Conservation (phyloP, 2,888 invertebrate species). For the Belgica antarctica region DNA sequence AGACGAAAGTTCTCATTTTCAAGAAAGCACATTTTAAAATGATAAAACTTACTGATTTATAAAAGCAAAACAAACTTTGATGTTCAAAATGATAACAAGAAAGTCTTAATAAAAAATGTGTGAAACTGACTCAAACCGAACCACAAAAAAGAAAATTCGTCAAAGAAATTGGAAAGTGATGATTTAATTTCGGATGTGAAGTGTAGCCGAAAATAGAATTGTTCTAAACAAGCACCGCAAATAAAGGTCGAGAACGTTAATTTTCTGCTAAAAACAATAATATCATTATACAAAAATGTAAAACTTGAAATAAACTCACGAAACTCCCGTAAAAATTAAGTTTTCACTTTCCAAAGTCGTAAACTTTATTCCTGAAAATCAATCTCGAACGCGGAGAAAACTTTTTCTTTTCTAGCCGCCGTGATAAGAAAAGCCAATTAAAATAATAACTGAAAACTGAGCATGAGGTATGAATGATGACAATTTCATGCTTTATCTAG, state of each 20-base stretch:
- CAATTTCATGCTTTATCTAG: background rate
- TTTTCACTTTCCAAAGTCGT: too few species aligned
- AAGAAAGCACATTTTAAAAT: background rate
- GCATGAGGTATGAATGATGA: constrained; percentile 44
- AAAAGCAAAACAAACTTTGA: background rate
- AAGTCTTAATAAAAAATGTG: constrained; percentile 12
- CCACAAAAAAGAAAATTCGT: background rate
- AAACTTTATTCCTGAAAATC: too few species aligned
- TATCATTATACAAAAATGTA: too few species aligned
- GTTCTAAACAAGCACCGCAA: too few species aligned
- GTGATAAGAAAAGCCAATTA: background rate
- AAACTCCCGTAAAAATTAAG: background rate
- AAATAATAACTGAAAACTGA: constrained; percentile 16
- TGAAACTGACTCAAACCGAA: background rate
- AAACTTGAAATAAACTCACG: too few species aligned
- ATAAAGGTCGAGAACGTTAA: too few species aligned
- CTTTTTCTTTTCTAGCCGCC: constrained; percentile 15
- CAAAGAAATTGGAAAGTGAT: background rate
- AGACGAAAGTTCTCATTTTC: background rate
- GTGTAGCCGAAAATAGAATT: background rate
- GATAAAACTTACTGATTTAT: background rate
- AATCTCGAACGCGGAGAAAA: background rate
- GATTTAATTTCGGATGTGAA: background rate
- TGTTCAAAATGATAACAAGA: background rate
- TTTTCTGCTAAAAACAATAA: too few species aligned